Percentiles rank a stretch among this genome's conserved stretches.
These are phyloP conservation scores for Nasonia giraulti DNA, from an alignment of 1,140 invertebrate species.

Conservation along the genomic window DNA sequence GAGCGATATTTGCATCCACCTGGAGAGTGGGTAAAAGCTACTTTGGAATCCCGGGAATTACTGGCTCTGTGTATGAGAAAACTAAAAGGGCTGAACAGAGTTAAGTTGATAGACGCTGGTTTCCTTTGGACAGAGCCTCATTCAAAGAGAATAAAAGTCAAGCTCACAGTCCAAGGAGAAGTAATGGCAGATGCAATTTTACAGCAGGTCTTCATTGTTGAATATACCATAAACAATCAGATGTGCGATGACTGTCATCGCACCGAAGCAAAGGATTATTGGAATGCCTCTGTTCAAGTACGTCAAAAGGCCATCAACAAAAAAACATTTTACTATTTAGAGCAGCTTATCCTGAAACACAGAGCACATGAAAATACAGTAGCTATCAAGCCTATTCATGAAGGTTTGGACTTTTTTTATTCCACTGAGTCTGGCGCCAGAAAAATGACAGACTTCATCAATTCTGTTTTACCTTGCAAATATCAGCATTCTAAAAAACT, in stretches of 20 bases:
- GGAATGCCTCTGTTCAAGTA: slow-evolving; percentile 93
- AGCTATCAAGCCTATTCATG: slow-evolving; percentile 94
- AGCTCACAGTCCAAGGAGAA: slow-evolving; percentile 97
- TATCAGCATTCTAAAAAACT: slow-evolving; percentile 94
- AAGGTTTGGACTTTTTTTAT: slow-evolving; percentile 98
- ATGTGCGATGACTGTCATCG: slow-evolving; percentile 99
- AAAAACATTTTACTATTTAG: slow-evolving; percentile 98
- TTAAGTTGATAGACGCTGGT: slow-evolving; percentile 94
- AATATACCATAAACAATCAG: slow-evolving; percentile 92
- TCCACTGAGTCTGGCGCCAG: slow-evolving; percentile 91
- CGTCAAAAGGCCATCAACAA: slow-evolving; percentile 93
- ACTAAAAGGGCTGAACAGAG: slow-evolving; percentile 92
- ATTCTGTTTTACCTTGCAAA: slow-evolving; percentile 89
- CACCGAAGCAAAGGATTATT: slow-evolving; percentile 97
- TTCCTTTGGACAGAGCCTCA: slow-evolving; percentile 99
- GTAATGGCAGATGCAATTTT: slow-evolving; percentile 87
- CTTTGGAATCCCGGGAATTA: slow-evolving; percentile 94
- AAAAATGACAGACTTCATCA: slow-evolving; percentile 97
- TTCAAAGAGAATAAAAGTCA: slow-evolving; percentile 97
- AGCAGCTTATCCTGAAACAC: slow-evolving; percentile 97
- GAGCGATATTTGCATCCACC: slow-evolving; percentile 97
- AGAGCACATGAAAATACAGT: slow-evolving; percentile 93
- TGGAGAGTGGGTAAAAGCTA: slow-evolving; percentile 90
- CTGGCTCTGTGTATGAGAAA: slow-evolving; percentile 94
- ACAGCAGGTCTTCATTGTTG: slow-evolving; percentile 95